These are phyloP conservation scores for Nibea coibor DNA, from an alignment of 2,113 vertebrate species.

Conservation along the genomic window DNA sequence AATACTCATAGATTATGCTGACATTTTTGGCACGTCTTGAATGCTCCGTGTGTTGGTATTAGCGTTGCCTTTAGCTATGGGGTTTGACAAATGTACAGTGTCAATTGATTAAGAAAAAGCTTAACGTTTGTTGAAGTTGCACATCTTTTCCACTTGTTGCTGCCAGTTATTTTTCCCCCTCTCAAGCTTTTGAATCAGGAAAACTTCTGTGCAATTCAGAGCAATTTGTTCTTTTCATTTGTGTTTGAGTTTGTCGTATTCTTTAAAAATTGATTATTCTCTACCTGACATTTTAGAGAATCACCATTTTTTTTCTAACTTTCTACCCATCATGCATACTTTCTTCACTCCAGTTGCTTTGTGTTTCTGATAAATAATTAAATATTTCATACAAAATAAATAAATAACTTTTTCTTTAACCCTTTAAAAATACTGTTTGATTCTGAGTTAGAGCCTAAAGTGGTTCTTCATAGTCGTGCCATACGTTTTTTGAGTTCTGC, in stretches of 20 bases:
- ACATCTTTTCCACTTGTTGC: conserved; percentile 24
- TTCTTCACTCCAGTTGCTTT: neutral
- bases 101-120: conserved; percentile 1
- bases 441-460: no score
- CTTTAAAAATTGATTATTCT: neutral
- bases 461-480: no score
- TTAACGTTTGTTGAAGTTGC: conserved; percentile 14
- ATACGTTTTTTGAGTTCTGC: no score
- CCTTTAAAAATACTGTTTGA: no score
- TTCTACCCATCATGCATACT: no score
- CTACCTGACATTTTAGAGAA: neutral
- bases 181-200: neutral
- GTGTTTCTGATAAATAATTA: no score
- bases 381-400: no score
- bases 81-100: neutral
- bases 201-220: neutral
- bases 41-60: conserved; percentile 1
- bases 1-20: neutral
- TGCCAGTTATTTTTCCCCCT: neutral
- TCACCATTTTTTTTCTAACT: neutral
- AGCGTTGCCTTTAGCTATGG: neutral
- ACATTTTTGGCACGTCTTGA: neutral
- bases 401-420: no score
- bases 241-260: neutral
- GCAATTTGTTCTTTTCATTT: neutral